Conservation (phyloP, 2,888 invertebrate genomes). For the Clepsis dumicolana region DNA sequence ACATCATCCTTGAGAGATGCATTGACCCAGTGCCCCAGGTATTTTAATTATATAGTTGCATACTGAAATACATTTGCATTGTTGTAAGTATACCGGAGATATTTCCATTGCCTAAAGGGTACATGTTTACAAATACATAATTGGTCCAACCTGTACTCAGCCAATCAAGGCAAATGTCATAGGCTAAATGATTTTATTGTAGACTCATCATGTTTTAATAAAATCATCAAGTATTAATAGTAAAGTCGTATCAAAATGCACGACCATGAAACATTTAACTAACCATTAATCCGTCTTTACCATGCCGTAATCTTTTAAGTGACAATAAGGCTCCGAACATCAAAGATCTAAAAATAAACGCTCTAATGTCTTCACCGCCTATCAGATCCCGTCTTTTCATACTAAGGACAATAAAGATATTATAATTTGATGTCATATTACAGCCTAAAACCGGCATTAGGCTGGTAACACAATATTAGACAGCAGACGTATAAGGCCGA, state of each 20-base stretch:
- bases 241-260: background rate
- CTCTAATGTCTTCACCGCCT: background rate
- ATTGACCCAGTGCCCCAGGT: too few species aligned
- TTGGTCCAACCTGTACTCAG: too few species aligned
- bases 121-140: too few species aligned
- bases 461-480: constrained; percentile 27
- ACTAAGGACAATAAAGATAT: constrained; percentile 3
- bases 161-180: background rate
- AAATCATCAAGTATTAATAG: background rate
- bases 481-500: background rate
- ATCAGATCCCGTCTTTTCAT: constrained; percentile 30
- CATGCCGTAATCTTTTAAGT: background rate
- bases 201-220: background rate
- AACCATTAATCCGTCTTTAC: background rate
- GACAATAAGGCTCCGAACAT: background rate
- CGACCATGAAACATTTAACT: background rate
- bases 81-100: background rate
- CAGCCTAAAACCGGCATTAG: background rate
- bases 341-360: constrained; percentile 25
- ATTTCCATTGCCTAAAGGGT: background rate
- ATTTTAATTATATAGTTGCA: background rate
- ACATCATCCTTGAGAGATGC: too few species aligned
- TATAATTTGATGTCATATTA: constrained; percentile 25
- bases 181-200: too few species aligned
- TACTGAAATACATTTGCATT: background rate